Conservation (phyloP, 2,888 invertebrate species). For the Ganaspis brasiliensis region DNA sequence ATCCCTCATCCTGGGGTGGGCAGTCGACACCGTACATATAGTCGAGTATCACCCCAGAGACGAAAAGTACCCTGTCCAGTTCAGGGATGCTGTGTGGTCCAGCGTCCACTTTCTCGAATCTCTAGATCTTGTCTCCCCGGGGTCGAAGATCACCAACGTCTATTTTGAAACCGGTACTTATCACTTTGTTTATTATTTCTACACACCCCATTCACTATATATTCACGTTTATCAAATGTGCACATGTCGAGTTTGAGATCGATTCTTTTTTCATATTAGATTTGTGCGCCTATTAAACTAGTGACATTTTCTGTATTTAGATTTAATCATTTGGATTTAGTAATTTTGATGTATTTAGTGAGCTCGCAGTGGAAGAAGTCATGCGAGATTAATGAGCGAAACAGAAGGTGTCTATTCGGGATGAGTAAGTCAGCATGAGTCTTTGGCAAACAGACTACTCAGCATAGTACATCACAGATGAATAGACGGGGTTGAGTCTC, state of each 20-base stretch:
- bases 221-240: neutral
- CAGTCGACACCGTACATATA: constrained; percentile 37
- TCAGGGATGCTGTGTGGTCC: constrained; percentile 74
- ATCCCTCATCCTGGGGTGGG: constrained; percentile 61
- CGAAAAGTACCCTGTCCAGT: constrained; percentile 71
- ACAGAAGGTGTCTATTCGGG: constrained; percentile 53
- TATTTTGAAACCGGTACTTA: constrained; percentile 50
- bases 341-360: neutral
- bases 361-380: constrained; percentile 26
- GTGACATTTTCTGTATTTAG: too few relatives aligned
- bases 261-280: too few relatives aligned
- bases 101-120: constrained; percentile 61
- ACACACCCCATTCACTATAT: neutral
- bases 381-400: constrained; percentile 33
- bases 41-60: constrained; percentile 60
- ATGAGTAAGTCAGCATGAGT: constrained; percentile 52
- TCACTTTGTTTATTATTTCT: neutral
- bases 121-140: constrained; percentile 63
- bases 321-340: neutral
- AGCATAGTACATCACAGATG: constrained; percentile 65
- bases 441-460: constrained; percentile 59
- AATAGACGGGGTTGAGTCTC: constrained; percentile 75
- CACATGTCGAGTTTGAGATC: too few relatives aligned
- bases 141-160: constrained; percentile 61
- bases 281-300: too few relatives aligned